These are phyloP conservation scores for Grammomys dolichurus DNA, from an alignment of 2,113 vertebrate genomes.

Conservation along the genomic window DNA sequence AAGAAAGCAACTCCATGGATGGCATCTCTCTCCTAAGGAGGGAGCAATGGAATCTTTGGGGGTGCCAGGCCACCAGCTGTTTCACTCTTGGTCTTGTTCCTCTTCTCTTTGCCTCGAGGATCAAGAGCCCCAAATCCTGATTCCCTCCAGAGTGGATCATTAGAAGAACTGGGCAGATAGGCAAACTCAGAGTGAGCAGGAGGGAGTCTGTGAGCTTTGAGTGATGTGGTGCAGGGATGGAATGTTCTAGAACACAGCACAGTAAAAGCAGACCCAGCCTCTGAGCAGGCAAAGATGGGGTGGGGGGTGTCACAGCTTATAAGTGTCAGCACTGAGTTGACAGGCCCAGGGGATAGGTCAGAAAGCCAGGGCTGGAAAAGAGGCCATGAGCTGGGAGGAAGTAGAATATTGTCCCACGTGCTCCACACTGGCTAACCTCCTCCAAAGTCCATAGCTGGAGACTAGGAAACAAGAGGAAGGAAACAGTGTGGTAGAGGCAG, in stretches of 20 bases:
- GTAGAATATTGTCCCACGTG: background rate
- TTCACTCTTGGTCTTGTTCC: background rate
- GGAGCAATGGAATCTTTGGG: background rate
- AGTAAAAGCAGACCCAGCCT: background rate
- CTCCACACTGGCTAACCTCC: background rate
- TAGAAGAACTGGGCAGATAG: background rate
- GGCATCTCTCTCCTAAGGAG: background rate
- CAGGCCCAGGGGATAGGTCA: background rate
- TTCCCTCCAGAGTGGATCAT: background rate
- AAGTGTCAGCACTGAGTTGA: background rate
- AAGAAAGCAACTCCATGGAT: background rate
- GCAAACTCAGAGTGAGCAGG: background rate
- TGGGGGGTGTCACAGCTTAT: background rate
- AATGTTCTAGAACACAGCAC: background rate
- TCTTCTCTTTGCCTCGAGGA: background rate
- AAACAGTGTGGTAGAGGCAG: background rate
- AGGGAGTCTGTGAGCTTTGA: background rate
- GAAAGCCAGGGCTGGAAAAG: background rate
- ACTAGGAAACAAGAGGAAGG: background rate
- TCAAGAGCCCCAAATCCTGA: background rate
- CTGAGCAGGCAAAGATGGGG: background rate
- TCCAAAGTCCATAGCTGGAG: background rate
- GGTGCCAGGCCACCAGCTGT: background rate
- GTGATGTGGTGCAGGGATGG: background rate
- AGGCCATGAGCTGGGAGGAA: background rate